Conservation (phyloP, 2,888 invertebrate genomes). For the Meganola albula region DNA sequence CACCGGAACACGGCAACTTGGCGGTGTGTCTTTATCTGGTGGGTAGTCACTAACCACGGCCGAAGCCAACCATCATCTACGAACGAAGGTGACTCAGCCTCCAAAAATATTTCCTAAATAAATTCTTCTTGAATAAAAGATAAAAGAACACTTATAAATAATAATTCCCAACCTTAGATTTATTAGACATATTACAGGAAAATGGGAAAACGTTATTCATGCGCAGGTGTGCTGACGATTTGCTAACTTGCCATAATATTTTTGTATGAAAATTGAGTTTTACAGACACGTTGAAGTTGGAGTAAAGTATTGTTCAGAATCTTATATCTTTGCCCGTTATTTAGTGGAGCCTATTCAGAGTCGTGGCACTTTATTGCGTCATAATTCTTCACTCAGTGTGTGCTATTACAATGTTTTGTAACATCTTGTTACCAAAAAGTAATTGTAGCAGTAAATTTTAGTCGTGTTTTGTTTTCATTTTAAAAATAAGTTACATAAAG, state of each 20-base stretch:
- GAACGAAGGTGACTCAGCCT: slow-evolving; percentile 13
- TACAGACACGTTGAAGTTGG: slow-evolving; percentile 20
- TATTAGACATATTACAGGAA: slow-evolving; percentile 66
- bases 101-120: no score
- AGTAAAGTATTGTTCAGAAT: slow-evolving; percentile 30
- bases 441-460: not conserved
- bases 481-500: no score
- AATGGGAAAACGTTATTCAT: slow-evolving; percentile 69
- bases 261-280: slow-evolving; percentile 62
- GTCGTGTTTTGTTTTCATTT: not conserved
- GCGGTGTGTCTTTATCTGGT: no score
- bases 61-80: no score
- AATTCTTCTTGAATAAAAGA: no score
- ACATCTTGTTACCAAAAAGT: slow-evolving; percentile 10
- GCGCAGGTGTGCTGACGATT: slow-evolving; percentile 74
- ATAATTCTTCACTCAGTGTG: slow-evolving; percentile 25
- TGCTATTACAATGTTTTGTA: slow-evolving; percentile 14
- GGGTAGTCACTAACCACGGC: no score
- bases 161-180: slow-evolving; percentile 64
- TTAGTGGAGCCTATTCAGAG: slow-evolving; percentile 25
- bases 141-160: slow-evolving; percentile 55
- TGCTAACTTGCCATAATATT: slow-evolving; percentile 73
- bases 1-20: no score
- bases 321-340: slow-evolving; percentile 28
- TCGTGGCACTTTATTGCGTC: slow-evolving; percentile 24